Evolutionary conservation across 64 coral and sea anemone species (phyloP), one percentile per base, ranked within the genome.

Genomic region (Montipora foliosa): DNA sequence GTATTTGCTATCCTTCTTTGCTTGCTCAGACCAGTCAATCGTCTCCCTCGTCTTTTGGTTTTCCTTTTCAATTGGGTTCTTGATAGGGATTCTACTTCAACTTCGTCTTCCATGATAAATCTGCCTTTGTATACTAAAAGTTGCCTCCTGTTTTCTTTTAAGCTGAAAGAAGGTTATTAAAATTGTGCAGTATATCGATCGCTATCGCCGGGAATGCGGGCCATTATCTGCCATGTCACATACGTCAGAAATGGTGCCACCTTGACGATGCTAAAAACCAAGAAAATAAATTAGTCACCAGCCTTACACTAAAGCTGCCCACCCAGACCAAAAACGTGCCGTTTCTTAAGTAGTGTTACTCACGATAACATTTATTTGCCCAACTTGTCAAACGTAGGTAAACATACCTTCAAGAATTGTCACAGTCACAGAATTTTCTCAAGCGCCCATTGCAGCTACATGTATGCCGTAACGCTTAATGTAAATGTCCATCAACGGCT

Each of bases 1-100:
- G 94, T 84, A 82, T 95, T 95, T 0, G 94, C 94, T 21, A 95
- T 62, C 17, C 94, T 89, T 19, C 94, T 37, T 19, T 95, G 94
- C 22, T 86, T 88, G 67, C 94, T 95, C 10, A 95, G 55, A 14
- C 90, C 90, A 45, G 84, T 95, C 20, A 95, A 48, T 20, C 90
- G 48, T 15, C 83, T 77, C 51, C 90, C 90, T 13, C 94, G 48
- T 15, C 94, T 46, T 47, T 93, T 93, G 74, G 51, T 91, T 62
- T 95, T 88, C 77, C 92, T 91, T 84, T 95, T 88, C 61, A 19
- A 5, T 17, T 17, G 70, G 11, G 72, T 47, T 20, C 19, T 7
- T 66, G 48, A 62, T 37, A 73, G 51, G 20, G 73, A 19, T 4
- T 86, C 82, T 11, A 70, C 66, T 72, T 62, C 7, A 50, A 49